Evolutionary conservation across 2,888 invertebrate genomes (phyloP).

Genomic region (Rambutsinella grinnellia): DNA sequence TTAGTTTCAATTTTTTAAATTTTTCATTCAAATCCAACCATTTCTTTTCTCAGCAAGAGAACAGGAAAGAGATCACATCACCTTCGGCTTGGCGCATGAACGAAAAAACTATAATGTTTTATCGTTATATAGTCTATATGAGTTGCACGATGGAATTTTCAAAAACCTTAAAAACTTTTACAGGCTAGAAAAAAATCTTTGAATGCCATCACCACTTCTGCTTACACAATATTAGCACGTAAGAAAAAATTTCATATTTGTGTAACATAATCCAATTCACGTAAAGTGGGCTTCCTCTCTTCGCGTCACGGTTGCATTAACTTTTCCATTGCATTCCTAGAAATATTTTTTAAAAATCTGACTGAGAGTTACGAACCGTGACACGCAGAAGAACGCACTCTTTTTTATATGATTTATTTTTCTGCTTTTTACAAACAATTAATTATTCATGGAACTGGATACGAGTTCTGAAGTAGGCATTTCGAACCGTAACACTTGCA

Average conservation of each 20-base stretch:
- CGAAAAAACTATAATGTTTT: not conserved
- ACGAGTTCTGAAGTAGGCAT: too few species aligned
- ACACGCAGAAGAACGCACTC: too few species aligned
- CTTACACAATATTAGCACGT: too few species aligned
- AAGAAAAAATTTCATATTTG: not conserved
- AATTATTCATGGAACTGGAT: too few species aligned
- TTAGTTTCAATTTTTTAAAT: not conserved
- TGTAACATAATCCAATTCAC: not conserved
- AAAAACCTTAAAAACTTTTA: slow-evolving; percentile 1
- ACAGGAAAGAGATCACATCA: not conserved
- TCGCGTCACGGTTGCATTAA: slow-evolving; percentile 27
- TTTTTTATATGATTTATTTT: too few species aligned
- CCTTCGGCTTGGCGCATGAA: not conserved
- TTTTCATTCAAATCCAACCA: not conserved
- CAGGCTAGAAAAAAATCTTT: not conserved
- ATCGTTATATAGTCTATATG: not conserved
- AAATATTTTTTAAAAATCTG: too few species aligned
- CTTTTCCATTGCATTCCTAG: slow-evolving; percentile 21
- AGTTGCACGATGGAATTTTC: not conserved
- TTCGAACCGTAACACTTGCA: too few species aligned
- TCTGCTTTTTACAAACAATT: too few species aligned
- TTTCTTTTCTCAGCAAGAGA: not conserved
- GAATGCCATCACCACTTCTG: not conserved
- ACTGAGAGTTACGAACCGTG: too few species aligned
- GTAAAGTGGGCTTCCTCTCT: not conserved